Evolutionary conservation across 2,797 vertebrate genomes (phyloP).

Genomic region (Anabas testudineus): DNA sequence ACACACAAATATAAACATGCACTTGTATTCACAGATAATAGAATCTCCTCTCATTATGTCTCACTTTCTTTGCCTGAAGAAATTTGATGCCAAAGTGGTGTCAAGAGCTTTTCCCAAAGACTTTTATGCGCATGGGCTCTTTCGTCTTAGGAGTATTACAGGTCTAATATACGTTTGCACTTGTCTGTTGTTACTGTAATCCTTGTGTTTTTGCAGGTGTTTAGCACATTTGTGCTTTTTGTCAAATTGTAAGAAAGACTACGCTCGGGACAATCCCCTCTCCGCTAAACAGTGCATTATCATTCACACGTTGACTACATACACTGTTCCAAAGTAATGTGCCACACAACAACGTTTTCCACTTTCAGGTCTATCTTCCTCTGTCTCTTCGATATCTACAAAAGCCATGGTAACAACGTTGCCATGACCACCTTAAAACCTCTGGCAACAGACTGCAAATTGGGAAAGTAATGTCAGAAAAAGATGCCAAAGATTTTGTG

Average conservation of each 20-base stretch:
- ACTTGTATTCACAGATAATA: not conserved
- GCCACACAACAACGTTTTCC: constrained; percentile 24
- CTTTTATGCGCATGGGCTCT: constrained; percentile 9
- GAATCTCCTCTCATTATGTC: not conserved
- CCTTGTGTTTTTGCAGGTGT: constrained; percentile 24
- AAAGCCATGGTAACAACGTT: constrained; percentile 78
- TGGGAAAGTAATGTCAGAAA: constrained; percentile 33
- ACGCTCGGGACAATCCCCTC: constrained; percentile 21
- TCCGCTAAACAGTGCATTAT: constrained; percentile 16
- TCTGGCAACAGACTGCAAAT: constrained; percentile 47
- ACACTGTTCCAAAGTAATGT: constrained; percentile 19
- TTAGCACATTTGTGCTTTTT: constrained; percentile 15
- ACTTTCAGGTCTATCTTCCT: constrained; percentile 46
- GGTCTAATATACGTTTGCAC: constrained; percentile 27
- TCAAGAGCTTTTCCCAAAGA: constrained; percentile 27
- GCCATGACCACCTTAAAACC: constrained; percentile 76
- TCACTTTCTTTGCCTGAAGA: constrained; percentile 19
- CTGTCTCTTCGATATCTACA: constrained; percentile 51
- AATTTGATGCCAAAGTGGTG: constrained; percentile 23
- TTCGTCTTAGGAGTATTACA: constrained; percentile 15
- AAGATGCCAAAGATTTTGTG: constrained; percentile 18
- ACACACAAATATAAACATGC: constrained; percentile 2
- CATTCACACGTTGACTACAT: constrained; percentile 17
- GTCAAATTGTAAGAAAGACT: constrained; percentile 24
- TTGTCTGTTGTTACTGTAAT: constrained; percentile 22